Evolutionary conservation across 1,140 invertebrate species (phyloP), one percentile per base, ranked within the genome.

Genomic region (Zaprionus gabonicus): DNA sequence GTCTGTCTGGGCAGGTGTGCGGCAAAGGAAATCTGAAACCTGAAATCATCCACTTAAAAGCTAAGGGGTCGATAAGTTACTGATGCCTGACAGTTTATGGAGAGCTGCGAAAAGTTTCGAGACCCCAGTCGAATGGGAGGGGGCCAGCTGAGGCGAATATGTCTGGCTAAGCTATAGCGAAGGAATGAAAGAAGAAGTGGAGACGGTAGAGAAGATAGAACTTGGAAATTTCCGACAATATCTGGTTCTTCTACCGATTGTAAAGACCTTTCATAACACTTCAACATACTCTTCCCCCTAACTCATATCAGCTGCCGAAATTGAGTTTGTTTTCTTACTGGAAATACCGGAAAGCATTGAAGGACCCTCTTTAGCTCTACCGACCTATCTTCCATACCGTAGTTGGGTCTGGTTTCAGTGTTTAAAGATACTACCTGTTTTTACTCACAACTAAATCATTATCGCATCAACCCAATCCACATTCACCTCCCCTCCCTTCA

Each of bases 11-110:
- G 20, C 69, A 71, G 86, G 58, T 65, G 51, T 28, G 34, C 57
- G 76, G 68, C 57, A 25, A 56, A 41, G 78, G 81, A 80, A 80
- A 90, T 88, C 79, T 81, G 81, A 85, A 75, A 74, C 85, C 85
- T 73, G 65, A 85, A 90, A 90, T 90, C 85, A 90, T 90, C 85
- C 85, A 90, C 85, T 90, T 90, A 90, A 90, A 90, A 85, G 82
- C 81, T 72, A 90, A 90, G 85, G 85, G 85, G 85, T 90, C 85
- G 85, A 90, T 90, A 90, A 90, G 76, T 90, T 90, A 90, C 85
- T 77, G 81, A 90, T 85, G 85, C 85, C 86, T 85, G 85, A 90
- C 85, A 90, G 81, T 85, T 90, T 85, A 84, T 79, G 85, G 71
- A 65, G 66, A 68, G 59, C 60, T 58, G 27, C 71, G 23, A 34